These are phyloP conservation scores for Sicus ferrugineus DNA, from an alignment of 2,888 invertebrate genomes.

Conservation along the genomic window DNA sequence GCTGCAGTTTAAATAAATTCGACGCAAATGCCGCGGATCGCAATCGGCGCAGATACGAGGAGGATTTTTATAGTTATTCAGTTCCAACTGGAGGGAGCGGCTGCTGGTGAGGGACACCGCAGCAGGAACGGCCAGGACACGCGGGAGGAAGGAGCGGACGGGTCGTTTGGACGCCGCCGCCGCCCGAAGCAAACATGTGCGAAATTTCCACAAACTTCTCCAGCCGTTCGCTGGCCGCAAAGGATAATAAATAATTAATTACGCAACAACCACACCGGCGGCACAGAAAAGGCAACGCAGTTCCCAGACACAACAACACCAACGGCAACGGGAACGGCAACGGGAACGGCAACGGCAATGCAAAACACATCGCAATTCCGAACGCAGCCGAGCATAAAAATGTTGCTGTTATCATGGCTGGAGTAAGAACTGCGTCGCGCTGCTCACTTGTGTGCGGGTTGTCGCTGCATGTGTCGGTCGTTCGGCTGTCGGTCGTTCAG, in stretches of 20 bases:
- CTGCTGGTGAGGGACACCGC: background rate
- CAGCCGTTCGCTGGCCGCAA: constrained; percentile 3
- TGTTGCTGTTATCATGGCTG: constrained; percentile 28
- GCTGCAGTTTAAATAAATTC: too few relatives aligned
- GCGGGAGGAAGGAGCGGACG: background rate
- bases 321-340: background rate
- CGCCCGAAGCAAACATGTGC: background rate
- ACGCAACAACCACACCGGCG: background rate
- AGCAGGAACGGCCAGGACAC: background rate
- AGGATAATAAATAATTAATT: constrained; percentile 30
- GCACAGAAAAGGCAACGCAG: background rate
- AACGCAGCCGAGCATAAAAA: constrained; percentile 23
- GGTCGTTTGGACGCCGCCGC: too few relatives aligned
- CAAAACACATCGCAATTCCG: constrained; percentile 6
- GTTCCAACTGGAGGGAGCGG: too few relatives aligned
- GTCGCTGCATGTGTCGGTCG: background rate
- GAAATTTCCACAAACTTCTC: constrained; percentile 40
- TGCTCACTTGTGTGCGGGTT: too few relatives aligned
- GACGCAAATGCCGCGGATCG: too few relatives aligned
- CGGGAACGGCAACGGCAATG: background rate
- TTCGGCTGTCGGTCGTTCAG: background rate
- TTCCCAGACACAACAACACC: background rate
- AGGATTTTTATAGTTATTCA: too few relatives aligned
- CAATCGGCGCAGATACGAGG: too few relatives aligned
- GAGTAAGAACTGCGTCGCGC: background rate